Percentiles rank a stretch among this genome's conserved stretches.
These are phyloP conservation scores for Vanacampus margaritifer DNA, from an alignment of 2,113 vertebrate species.

Conservation along the genomic window DNA sequence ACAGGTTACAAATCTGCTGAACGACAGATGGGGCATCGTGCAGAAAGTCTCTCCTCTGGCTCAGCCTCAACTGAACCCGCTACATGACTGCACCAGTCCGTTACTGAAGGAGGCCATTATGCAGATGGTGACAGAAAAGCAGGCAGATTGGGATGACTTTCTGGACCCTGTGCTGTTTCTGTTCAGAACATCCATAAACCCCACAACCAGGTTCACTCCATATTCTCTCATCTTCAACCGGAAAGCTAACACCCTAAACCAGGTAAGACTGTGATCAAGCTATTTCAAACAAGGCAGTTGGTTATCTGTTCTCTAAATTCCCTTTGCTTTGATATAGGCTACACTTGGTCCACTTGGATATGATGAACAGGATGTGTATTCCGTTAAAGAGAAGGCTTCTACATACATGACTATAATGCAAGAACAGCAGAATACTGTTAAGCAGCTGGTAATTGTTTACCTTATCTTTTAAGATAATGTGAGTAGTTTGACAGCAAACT, in stretches of 20 bases:
- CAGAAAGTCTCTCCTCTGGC: conserved; percentile 74
- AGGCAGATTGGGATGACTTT: conserved; percentile 78
- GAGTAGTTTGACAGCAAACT: too few relatives aligned
- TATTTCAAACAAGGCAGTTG: neutral
- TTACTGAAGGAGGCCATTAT: conserved; percentile 76
- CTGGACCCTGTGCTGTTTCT: conserved; percentile 80
- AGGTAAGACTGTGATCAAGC: conserved; percentile 44
- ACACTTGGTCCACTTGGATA: conserved; percentile 58
- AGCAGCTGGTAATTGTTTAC: conserved; percentile 73
- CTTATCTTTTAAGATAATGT: neutral
- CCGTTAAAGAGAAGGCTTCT: conserved; percentile 51
- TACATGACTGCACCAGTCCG: conserved; percentile 64
- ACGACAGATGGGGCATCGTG: conserved; percentile 76
- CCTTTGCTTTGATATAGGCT: conserved; percentile 42
- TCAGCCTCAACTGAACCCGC: conserved; percentile 57
- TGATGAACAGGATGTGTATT: conserved; percentile 55
- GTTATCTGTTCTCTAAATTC: neutral
- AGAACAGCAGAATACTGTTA: conserved; percentile 77
- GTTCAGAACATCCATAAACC: conserved; percentile 79
- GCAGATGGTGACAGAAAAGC: conserved; percentile 76
- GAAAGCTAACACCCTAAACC: conserved; percentile 66
- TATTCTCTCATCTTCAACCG: conserved; percentile 86
- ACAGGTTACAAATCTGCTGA: conserved; percentile 77
- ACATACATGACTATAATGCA: conserved; percentile 63
- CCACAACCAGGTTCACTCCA: conserved; percentile 80